Conservation (phyloP, 2,113 vertebrate species). For the Otis tarda region DNA sequence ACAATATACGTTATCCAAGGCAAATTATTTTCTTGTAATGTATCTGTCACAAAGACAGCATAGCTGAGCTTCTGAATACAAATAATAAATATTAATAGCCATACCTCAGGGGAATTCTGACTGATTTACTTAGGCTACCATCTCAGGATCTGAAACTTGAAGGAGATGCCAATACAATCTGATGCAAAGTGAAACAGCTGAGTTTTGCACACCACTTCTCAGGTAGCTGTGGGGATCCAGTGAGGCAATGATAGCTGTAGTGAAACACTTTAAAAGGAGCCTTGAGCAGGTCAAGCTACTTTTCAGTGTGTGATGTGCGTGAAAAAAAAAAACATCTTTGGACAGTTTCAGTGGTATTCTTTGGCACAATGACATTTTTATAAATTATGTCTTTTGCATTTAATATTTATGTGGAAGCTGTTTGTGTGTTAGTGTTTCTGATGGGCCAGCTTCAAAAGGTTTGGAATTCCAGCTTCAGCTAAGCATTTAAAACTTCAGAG, state of each 20-base stretch:
- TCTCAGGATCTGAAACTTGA: neutral
- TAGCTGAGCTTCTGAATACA: neutral
- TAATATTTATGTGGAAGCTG: slow-evolving; percentile 45
- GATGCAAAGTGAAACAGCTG: neutral
- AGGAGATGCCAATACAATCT: neutral
- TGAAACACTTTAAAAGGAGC: neutral
- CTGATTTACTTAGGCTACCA: neutral
- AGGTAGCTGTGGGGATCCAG: neutral
- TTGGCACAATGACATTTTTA: slow-evolving; percentile 8
- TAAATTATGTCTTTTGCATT: slow-evolving; percentile 18
- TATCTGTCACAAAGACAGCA: neutral
- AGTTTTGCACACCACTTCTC: neutral
- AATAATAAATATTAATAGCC: neutral
- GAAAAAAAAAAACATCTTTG: neutral
- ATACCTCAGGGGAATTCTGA: neutral
- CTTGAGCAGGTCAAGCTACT: neutral
- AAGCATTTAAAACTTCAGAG: slow-evolving; percentile 41
- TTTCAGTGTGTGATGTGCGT: neutral
- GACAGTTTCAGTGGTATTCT: neutral
- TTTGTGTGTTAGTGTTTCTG: slow-evolving; percentile 35
- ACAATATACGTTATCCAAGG: neutral
- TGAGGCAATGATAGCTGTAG: neutral
- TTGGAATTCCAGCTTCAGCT: slow-evolving; percentile 27
- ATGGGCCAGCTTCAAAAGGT: slow-evolving; percentile 28
- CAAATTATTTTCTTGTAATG: neutral